Evolutionary conservation across 2,113 vertebrate genomes (phyloP).

Genomic region (Labeo catla): DNA sequence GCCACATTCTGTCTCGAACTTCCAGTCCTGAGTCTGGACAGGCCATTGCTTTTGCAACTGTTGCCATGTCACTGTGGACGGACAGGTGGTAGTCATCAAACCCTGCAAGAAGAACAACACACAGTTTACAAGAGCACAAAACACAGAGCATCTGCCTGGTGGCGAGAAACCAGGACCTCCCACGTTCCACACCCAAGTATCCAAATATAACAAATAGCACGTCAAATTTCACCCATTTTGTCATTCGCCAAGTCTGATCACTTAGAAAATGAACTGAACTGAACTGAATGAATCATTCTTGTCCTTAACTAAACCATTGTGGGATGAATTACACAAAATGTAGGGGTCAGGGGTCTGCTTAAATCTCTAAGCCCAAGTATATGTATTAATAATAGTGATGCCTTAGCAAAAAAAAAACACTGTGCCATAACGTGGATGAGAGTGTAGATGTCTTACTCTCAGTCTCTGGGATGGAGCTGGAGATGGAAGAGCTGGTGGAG

Average conservation of each 20-base stretch:
- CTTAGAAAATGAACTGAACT: neutral
- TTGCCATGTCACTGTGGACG: slow-evolving; percentile 98
- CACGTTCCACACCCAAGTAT: neutral
- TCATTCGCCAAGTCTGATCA: neutral
- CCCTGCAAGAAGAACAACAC: slow-evolving; percentile 73
- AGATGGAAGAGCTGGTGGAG: slow-evolving; percentile 98
- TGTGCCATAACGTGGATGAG: neutral
- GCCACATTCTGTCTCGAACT: slow-evolving; percentile 92
- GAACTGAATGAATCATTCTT: no score
- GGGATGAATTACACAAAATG: neutral
- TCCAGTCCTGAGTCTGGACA: slow-evolving; percentile 95
- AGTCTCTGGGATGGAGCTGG: slow-evolving; percentile 97
- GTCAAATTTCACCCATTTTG: neutral
- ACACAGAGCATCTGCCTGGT: slow-evolving; percentile 12
- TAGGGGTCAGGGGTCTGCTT: neutral
- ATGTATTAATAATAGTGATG: neutral
- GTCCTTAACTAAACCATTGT: no score
- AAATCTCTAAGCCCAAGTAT: neutral
- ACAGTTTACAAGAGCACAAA: neutral
- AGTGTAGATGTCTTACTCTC: slow-evolving; percentile 84
- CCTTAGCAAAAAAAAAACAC: neutral
- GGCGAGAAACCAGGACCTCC: slow-evolving; percentile 21
- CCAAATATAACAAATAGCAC: neutral
- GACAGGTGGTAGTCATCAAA: slow-evolving; percentile 99
- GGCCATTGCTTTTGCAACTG: slow-evolving; percentile 97